These are phyloP conservation scores for Poecilia wingei DNA, from an alignment of 2,797 vertebrate genomes.

Conservation along the genomic window DNA sequence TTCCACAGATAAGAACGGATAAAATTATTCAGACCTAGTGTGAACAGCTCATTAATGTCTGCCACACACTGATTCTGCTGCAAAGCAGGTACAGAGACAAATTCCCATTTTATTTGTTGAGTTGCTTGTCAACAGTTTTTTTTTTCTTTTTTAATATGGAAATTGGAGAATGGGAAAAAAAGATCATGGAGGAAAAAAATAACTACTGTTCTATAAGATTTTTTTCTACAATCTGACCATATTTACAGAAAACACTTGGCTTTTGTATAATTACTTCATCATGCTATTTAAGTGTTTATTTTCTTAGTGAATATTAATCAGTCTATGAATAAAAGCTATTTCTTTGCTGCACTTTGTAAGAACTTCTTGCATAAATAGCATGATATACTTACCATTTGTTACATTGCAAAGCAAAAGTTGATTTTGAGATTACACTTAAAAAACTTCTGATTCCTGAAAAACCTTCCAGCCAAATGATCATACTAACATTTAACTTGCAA, in stretches of 20 bases:
- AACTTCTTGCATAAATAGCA: not conserved
- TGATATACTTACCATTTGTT: too few species aligned
- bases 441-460: not conserved
- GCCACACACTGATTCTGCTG: slow-evolving; percentile 19
- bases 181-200: too few species aligned
- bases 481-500: not conserved
- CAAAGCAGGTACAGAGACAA: slow-evolving; percentile 17
- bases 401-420: not conserved
- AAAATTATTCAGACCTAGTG: slow-evolving; percentile 60
- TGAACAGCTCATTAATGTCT: slow-evolving; percentile 63
- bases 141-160: not conserved
- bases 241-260: not conserved
- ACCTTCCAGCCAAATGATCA: not conserved
- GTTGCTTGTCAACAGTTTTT: not conserved
- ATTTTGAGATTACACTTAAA: not conserved
- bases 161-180: not conserved
- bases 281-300: not conserved
- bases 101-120: slow-evolving; percentile 12
- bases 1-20: slow-evolving; percentile 63
- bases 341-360: not conserved
- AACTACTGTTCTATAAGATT: not conserved
- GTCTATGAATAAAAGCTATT: not conserved
- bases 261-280: not conserved
- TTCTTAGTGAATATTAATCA: not conserved
- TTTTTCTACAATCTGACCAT: not conserved